These are phyloP conservation scores for Gymnarchus niloticus DNA, from an alignment of 2,113 vertebrate species.

Conservation along the genomic window DNA sequence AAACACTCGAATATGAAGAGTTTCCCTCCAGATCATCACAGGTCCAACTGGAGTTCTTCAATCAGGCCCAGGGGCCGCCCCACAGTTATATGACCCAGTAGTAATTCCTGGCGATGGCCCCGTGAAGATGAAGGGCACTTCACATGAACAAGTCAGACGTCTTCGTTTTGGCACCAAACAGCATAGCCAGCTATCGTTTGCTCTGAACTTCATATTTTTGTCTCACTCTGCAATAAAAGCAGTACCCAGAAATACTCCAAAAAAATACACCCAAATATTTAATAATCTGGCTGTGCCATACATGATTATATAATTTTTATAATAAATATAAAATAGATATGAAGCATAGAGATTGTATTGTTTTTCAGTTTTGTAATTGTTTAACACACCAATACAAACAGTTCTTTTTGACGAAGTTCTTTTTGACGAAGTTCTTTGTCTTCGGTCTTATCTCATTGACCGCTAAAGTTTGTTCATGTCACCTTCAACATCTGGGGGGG, in stretches of 20 bases:
- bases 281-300: neutral
- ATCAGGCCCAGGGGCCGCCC: conserved; percentile 33
- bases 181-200: neutral
- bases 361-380: neutral
- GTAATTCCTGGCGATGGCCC: too few relatives aligned
- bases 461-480: neutral
- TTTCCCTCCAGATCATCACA: conserved; percentile 33
- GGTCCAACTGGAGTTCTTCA: conserved; percentile 57
- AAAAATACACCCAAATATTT: too few relatives aligned
- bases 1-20: conserved; percentile 37
- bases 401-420: too few relatives aligned
- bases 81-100: neutral
- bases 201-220: neutral
- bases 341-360: neutral
- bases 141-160: neutral
- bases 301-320: neutral
- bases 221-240: neutral
- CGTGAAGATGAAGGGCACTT: too few relatives aligned
- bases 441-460: neutral
- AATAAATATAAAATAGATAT: neutral
- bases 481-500: neutral
- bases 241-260: neutral
- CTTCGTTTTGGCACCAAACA: neutral
- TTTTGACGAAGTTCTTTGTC: neutral
- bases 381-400: too few relatives aligned